Conservation (phyloP, 2,797 vertebrate genomes). For the Ctenosaura bakeri region DNA sequence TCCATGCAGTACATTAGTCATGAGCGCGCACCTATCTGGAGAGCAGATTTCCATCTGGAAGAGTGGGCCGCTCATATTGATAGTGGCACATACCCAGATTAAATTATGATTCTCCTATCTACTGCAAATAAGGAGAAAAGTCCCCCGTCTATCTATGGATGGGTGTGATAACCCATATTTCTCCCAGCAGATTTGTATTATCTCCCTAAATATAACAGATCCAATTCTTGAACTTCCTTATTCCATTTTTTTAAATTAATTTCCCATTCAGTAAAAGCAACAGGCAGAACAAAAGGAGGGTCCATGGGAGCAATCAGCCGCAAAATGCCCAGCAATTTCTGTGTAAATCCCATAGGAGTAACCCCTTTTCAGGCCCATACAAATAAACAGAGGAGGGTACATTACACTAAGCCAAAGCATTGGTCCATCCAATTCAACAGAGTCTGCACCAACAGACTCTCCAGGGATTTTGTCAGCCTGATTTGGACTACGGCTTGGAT, state of each 20-base stretch:
- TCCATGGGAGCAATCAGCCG: background rate
- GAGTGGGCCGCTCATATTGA: background rate
- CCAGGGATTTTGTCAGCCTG: background rate
- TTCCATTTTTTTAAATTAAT: background rate
- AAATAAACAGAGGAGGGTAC: too few relatives aligned
- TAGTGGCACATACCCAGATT: conserved; percentile 11
- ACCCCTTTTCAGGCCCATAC: background rate
- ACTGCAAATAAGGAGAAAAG: background rate
- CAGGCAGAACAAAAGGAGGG: background rate
- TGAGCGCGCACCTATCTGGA: background rate
- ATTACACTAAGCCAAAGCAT: background rate
- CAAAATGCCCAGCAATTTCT: background rate
- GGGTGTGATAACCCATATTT: background rate
- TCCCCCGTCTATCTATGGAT: conserved; percentile 22
- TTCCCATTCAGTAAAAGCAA: background rate
- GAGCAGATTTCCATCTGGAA: conserved; percentile 48
- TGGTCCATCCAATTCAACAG: background rate
- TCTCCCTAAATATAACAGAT: background rate
- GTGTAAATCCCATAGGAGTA: background rate
- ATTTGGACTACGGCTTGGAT: background rate
- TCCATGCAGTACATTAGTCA: background rate
- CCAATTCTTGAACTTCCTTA: background rate
- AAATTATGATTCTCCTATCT: conserved; percentile 22
- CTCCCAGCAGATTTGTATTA: background rate
- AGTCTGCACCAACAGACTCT: background rate